Conservation (phyloP, 1,140 invertebrate genomes). For the Manduca sexta region DNA sequence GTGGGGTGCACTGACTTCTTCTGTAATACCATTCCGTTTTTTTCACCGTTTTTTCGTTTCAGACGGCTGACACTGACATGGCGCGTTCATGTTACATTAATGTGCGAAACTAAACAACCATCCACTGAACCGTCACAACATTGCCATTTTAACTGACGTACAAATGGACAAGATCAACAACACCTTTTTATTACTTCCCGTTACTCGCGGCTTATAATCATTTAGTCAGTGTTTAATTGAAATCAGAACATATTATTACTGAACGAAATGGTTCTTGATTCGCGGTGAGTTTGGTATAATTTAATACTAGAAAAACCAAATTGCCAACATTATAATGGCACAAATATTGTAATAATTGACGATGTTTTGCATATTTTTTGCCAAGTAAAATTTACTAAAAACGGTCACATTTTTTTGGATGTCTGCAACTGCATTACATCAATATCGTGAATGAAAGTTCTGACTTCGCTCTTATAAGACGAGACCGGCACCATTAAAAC, state of each 20-base stretch:
- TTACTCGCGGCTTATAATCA: constrained; percentile 8
- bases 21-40: constrained; percentile 36
- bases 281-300: too few relatives aligned
- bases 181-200: constrained; percentile 15
- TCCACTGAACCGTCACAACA: constrained; percentile 26
- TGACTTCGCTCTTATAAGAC: too few relatives aligned
- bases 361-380: too few relatives aligned
- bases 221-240: constrained; percentile 10
- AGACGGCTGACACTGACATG: constrained; percentile 41
- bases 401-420: too few relatives aligned
- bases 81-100: constrained; percentile 25
- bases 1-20: constrained; percentile 20
- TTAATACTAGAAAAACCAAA: too few relatives aligned
- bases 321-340: too few relatives aligned
- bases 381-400: too few relatives aligned
- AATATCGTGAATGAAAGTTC: too few relatives aligned
- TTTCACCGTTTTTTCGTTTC: constrained; percentile 15
- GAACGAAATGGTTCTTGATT: constrained; percentile 6
- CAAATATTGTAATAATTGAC: too few relatives aligned
- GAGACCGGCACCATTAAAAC: too few relatives aligned
- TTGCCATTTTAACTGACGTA: constrained; percentile 10
- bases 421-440: too few relatives aligned
- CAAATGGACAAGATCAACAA: constrained; percentile 15
- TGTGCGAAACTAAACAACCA: constrained; percentile 32
- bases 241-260: constrained; percentile 13